Conservation (phyloP, 2,888 invertebrate genomes). For the Agrochola circellaris region DNA sequence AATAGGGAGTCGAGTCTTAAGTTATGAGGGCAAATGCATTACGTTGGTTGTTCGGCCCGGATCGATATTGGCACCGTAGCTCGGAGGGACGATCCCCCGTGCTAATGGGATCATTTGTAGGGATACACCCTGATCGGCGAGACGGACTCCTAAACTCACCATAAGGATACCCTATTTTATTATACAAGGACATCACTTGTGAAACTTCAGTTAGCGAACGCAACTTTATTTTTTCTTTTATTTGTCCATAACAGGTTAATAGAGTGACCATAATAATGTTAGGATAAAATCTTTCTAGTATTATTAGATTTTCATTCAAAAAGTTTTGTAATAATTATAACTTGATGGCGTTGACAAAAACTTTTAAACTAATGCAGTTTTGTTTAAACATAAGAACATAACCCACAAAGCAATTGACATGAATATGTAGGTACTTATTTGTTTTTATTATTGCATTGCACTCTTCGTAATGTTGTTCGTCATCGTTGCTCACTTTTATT, state of each 20-base stretch:
- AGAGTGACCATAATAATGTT: conserved; percentile 24
- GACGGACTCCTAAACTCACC: conserved; percentile 68
- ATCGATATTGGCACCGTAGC: conserved; percentile 78
- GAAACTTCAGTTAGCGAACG: not conserved
- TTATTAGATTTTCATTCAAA: conserved; percentile 5
- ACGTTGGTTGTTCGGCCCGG: conserved; percentile 64
- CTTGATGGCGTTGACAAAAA: not conserved
- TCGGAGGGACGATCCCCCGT: conserved; percentile 79
- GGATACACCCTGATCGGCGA: conserved; percentile 75
- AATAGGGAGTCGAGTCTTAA: conserved; percentile 44
- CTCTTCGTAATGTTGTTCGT: not conserved
- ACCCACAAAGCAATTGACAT: not conserved
- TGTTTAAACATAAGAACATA: not conserved
- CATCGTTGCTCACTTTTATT: conserved; percentile 4
- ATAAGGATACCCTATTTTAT: conserved; percentile 49
- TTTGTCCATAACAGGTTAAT: conserved; percentile 9
- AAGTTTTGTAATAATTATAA: not conserved
- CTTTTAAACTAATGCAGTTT: not conserved
- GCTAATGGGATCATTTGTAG: conserved; percentile 82
- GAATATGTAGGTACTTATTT: not conserved
- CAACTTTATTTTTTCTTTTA: not conserved
- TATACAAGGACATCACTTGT: conserved; percentile 10
- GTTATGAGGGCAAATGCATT: conserved; percentile 54
- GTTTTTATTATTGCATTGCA: not conserved
- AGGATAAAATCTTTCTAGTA: conserved; percentile 17